Conservation (phyloP, 2,797 vertebrate genomes). For the Cephalopachus bancanus region DNA sequence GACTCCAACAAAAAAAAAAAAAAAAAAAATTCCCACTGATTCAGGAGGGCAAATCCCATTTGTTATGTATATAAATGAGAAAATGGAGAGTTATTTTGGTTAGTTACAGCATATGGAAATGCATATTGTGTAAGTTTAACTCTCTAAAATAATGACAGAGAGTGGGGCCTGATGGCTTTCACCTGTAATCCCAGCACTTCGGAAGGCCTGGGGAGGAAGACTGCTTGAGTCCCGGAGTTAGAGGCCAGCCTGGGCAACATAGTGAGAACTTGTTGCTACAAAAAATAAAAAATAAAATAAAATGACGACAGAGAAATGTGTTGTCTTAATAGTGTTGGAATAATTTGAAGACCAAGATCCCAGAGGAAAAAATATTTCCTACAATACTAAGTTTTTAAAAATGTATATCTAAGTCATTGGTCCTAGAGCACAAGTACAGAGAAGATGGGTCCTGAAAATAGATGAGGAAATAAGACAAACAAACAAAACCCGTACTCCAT, state of each 20-base stretch:
- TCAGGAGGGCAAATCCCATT: background rate
- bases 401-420: background rate
- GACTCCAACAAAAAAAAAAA: too few species aligned
- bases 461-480: background rate
- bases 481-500: background rate
- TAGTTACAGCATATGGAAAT: background rate
- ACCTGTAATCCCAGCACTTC: too few species aligned
- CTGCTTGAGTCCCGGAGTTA: too few species aligned
- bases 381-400: background rate
- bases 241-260: too few species aligned
- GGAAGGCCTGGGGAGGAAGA: too few species aligned
- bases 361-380: background rate
- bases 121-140: background rate
- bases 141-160: background rate
- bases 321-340: background rate
- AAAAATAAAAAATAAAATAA: background rate
- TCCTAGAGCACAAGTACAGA: background rate
- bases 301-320: background rate
- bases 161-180: too few species aligned
- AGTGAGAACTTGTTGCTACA: too few species aligned
- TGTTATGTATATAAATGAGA: background rate
- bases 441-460: background rate
- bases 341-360: background rate
- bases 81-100: background rate
- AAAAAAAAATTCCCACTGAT: background rate